phyloP scores from a whole-genome alignment of 1,140 invertebrate species.

The Pteromalus puparum region DNA sequence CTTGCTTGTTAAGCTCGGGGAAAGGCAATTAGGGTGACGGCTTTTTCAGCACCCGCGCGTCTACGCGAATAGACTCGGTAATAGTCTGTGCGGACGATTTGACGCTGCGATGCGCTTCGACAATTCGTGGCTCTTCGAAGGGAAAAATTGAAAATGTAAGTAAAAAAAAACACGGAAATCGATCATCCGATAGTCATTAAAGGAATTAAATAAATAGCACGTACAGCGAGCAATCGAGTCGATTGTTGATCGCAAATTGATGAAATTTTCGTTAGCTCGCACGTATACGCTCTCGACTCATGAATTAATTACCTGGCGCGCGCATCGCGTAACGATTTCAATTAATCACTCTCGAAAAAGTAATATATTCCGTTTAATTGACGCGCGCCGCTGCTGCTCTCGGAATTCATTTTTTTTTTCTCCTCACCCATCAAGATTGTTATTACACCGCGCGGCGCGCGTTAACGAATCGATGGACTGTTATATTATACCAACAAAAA shows the following conservation, averaged over 20 bases:
- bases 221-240: not conserved
- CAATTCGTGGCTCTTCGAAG: no score
- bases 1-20: not conserved
- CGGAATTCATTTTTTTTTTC: not conserved
- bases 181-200: no score
- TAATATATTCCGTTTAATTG: not conserved
- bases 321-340: not conserved
- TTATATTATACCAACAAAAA: not conserved
- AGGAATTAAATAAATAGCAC: not conserved
- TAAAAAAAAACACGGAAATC: no score
- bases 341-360: conserved; percentile 19
- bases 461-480: no score
- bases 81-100: no score
- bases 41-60: no score
- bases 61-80: no score
- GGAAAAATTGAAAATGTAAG: no score
- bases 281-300: not conserved
- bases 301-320: not conserved
- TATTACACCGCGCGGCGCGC: not conserved
- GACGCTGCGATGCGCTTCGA: no score
- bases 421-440: no score
- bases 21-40: not conserved
- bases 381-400: not conserved
- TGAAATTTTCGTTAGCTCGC: not conserved
- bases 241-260: not conserved